Evolutionary conservation across 2,113 vertebrate genomes (phyloP), one percentile per base, ranked within the genome.

Genomic region (Pollimyrus isidori): DNA sequence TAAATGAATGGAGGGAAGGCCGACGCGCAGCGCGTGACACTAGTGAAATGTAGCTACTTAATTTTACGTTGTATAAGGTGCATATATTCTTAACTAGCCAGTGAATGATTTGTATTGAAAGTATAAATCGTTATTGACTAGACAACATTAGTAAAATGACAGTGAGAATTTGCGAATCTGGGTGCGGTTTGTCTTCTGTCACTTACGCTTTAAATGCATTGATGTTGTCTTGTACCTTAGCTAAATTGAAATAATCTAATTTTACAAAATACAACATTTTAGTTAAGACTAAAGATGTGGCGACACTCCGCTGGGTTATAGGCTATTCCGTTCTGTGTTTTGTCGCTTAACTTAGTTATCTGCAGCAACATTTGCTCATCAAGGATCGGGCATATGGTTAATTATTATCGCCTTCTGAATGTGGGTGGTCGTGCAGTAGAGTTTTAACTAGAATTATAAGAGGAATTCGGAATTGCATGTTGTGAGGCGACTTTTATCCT

Each of bases 1-100:
- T 90, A 76, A 58, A 87, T 82, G 84, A 89, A 87, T 89, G 85
- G 42, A 58, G 65, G 39, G 17, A 83, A 89, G 80, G 52, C 39
- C 76, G 7, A 84, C 35, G 50, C 48, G 23, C n/a, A 56, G 30
- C 50, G 49, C n/a, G n/a, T 53, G 39, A 50, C n/a, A n/a, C 26
- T 53, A 87, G 39, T 39, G 21, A 35, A 23, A 86, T 49, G n/a
- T 3, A 56, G 50, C 85, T 35, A 56, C 10, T 35, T 19, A 53
- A n/a, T 48, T 48, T 35, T 53, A 19, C 30, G 19, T 39, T 35
- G 50, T 19, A 53, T 87, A 30, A 49, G 26, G 30, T 19, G n/a
- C 9, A 53, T 5, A 39, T 39, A 53, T 30, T 3, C 15, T 4
- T 87, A 53, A 86, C 1, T 39, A 17, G 50, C 50, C 3, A 42